A percentile compares a stretch with the other conserved stretches of the same genome.
Conservation (phyloP, 2,888 invertebrate species). For the Leistus spinibarbis region DNA sequence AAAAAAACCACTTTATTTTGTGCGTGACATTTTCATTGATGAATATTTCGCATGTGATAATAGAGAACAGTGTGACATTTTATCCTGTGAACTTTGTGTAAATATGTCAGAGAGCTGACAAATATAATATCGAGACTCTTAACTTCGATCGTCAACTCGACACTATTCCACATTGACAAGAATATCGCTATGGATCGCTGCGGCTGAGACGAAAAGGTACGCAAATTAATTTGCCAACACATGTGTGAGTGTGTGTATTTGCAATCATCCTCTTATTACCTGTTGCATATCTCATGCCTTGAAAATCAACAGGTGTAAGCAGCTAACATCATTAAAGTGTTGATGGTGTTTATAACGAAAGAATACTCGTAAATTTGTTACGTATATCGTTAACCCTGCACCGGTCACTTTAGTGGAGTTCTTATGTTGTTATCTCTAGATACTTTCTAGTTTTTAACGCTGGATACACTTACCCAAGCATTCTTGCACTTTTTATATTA, state of each 20-base stretch:
- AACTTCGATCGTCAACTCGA: not conserved
- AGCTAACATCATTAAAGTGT: constrained; percentile 21
- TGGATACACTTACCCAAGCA: not conserved
- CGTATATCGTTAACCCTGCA: constrained; percentile 21
- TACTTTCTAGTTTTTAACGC: too few species aligned
- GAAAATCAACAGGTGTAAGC: constrained; percentile 33
- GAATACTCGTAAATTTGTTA: constrained; percentile 30
- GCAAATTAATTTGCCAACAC: constrained; percentile 13
- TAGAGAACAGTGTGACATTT: constrained; percentile 35
- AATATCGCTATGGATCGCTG: not conserved
- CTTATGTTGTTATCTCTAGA: not conserved
- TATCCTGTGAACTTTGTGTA: constrained; percentile 28
- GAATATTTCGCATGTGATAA: constrained; percentile 14
- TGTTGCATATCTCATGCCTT: constrained; percentile 34
- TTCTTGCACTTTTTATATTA: too few species aligned
- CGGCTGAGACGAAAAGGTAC: not conserved
- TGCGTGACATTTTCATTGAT: constrained; percentile 30
- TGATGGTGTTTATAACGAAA: constrained; percentile 18
- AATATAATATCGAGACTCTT: not conserved
- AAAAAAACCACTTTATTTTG: not conserved
- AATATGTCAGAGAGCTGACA: constrained; percentile 22
- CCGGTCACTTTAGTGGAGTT: not conserved
- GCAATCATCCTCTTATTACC: constrained; percentile 33
- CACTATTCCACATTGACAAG: too few species aligned
- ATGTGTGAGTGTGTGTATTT: constrained; percentile 7